Percentiles rank a stretch among this genome's conserved stretches.
Conservation (phyloP, 2,797 vertebrate species). For the Tadarida brasiliensis region DNA sequence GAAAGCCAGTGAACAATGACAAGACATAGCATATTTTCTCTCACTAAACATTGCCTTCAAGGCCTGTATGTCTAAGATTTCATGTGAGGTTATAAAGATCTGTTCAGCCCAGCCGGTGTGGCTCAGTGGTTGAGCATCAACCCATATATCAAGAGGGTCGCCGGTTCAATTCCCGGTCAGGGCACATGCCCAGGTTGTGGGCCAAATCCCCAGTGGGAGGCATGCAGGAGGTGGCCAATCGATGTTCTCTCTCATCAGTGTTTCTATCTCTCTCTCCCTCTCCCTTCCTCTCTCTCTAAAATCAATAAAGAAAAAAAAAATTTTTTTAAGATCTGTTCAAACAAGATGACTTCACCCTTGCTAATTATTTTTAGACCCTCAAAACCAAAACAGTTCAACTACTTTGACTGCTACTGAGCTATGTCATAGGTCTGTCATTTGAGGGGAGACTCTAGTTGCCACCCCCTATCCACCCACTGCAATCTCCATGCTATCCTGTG, state of each 20-base stretch:
- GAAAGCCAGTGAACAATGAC: background rate
- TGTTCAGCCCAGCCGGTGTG: background rate
- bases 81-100: background rate
- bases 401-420: background rate
- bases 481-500: background rate
- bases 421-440: background rate
- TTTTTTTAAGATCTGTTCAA: background rate
- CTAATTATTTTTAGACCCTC: background rate
- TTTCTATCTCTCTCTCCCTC: too few species aligned
- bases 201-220: too few species aligned
- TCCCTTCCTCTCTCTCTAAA: too few species aligned
- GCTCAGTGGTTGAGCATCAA: too few species aligned
- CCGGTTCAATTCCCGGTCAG: too few species aligned
- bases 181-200: too few species aligned
- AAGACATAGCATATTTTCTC: background rate
- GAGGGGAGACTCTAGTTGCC: background rate
- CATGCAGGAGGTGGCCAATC: too few species aligned
- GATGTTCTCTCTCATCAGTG: too few species aligned
- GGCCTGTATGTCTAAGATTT: slow-evolving; percentile 6
- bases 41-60: background rate
- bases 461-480: background rate
- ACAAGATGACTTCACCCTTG: background rate
- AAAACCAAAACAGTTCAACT: background rate
- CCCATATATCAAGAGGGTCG: too few species aligned
- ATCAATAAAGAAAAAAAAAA: too few species aligned